Conservation (phyloP, 2,113 vertebrate genomes). For the Recurvirostra avosetta region DNA sequence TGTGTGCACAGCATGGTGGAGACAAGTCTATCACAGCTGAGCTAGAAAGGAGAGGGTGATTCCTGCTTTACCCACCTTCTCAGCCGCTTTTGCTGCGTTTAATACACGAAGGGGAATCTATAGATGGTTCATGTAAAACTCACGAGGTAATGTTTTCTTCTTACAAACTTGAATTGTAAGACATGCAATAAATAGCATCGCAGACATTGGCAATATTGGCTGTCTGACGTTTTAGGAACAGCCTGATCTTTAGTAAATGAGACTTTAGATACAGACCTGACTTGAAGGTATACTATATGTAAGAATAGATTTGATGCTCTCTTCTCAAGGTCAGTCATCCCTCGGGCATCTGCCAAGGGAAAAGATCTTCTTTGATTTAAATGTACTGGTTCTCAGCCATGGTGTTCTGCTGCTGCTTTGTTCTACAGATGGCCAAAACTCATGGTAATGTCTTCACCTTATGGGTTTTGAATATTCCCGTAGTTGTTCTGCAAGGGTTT, state of each 20-base stretch:
- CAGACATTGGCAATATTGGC: background rate
- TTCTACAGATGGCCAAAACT: conserved; percentile 32
- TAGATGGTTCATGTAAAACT: background rate
- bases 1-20: accelerated
- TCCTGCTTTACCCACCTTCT: background rate
- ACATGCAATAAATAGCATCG: accelerated
- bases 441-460: conserved; percentile 43
- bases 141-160: background rate
- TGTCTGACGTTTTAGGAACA: background rate
- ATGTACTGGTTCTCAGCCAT: background rate
- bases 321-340: background rate
- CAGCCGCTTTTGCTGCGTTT: background rate
- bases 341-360: background rate
- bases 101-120: background rate
- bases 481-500: conserved; percentile 52
- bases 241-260: background rate
- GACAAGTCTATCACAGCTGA: background rate
- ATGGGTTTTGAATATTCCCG: background rate
- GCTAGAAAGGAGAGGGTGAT: background rate
- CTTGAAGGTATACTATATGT: background rate
- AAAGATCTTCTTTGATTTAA: background rate
- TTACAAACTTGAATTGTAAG: background rate
- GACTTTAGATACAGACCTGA: background rate
- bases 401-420: background rate
- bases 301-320: background rate